Evolutionary conservation across 2,888 invertebrate species (phyloP), one percentile per base, ranked within the genome.

Genomic region (Cremastinae sp.): DNA sequence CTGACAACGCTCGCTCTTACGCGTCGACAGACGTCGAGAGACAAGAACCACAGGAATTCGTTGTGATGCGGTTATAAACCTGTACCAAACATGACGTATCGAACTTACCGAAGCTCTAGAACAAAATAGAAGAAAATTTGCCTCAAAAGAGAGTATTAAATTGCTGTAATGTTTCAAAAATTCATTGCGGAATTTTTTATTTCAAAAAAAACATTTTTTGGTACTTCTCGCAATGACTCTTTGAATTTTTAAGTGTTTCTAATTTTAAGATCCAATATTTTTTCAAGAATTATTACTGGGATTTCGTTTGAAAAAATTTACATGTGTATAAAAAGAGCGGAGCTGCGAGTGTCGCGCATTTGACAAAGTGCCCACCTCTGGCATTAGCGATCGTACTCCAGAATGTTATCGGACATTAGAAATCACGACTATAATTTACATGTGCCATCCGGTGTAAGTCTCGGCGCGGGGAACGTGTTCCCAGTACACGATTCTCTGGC

Each of bases 331-430:
- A 28, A 5, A 28, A 14, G 22, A 49, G 58, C 49, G 39, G 20
- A 16, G 12, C 28, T 53, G n/a, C n/a, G n/a, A 53, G 55, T 49
- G 58, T 39, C 49, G 56, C 56, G 74, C 64, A 35, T 74, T 77
- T 77, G 73, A 72, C 58, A 69, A 73, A 69, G 74, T 64, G 45
- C 64, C 69, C 51, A 77, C 77, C 77, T 77, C 74, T 77, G 73
- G 74, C 77, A 68, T 74, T 74, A 74, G 58, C 59, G 65, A 53
- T 69, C 73, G 69, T 70, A 74, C 73, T 73, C 56, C 68, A 66
- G 70, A 74, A 74, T 70, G 68, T 68, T 71, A 78, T 71, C 74
- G 56, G 58, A 64, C 55, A 70, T 74, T 72, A 68, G 64, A 78
- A 72, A 78, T 74, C 73, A 65, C 41, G 61, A 64, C 49, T 59